Evolutionary conservation across 2,888 invertebrate species (phyloP).

Genomic region (Suillia variegata): DNA sequence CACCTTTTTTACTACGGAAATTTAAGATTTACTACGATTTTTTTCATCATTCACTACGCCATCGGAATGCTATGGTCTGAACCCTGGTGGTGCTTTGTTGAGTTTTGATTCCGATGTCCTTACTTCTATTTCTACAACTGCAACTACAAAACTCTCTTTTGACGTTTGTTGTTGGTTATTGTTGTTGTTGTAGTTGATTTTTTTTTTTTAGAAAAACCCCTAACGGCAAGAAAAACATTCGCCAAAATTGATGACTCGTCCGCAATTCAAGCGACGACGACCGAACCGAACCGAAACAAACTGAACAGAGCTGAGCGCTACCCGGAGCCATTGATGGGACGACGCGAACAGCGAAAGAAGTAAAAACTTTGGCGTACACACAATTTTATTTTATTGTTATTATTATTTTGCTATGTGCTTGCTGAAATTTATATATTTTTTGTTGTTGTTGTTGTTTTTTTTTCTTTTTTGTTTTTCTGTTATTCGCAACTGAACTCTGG

Average conservation of each 20-base stretch:
- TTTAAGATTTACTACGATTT: too few relatives aligned
- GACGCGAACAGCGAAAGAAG: conserved; percentile 24
- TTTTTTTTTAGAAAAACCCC: not conserved
- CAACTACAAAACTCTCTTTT: not conserved
- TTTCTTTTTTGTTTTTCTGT: too few relatives aligned
- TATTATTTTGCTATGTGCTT: conserved; percentile 40
- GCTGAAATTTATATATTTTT: conserved; percentile 30
- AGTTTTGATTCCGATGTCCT: not conserved
- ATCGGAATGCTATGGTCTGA: too few relatives aligned
- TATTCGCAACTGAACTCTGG: conserved; percentile 7
- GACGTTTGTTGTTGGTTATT: too few relatives aligned
- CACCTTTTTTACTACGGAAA: too few relatives aligned
- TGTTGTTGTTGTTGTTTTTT: too few relatives aligned
- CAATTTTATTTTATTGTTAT: conserved; percentile 45
- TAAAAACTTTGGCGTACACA: conserved; percentile 36
- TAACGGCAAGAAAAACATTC: conserved; percentile 6
- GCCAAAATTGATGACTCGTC: conserved; percentile 22
- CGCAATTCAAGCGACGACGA: conserved; percentile 12
- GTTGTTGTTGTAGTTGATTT: too few relatives aligned
- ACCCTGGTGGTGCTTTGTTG: not conserved
- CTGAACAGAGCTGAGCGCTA: not conserved
- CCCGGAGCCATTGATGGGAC: not conserved
- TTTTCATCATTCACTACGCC: too few relatives aligned
- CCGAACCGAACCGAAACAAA: not conserved
- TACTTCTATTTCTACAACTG: not conserved